Percentiles rank a stretch among this genome's conserved stretches.
phyloP scores from a whole-genome alignment of 1,140 invertebrate genomes.

The Drosophila nikananu region DNA sequence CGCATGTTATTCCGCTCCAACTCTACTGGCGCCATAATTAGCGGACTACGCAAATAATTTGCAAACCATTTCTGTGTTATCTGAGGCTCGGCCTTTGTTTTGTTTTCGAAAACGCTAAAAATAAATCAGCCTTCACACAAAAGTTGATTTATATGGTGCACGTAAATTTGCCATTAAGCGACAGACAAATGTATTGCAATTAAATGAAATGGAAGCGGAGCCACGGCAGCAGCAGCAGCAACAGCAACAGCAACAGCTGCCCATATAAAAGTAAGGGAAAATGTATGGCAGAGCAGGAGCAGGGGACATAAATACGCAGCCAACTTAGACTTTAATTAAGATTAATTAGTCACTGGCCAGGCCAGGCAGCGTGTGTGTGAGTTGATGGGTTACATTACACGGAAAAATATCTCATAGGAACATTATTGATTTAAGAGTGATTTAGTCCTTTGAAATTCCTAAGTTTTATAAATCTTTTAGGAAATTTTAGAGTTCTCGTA shows the following conservation, averaged over 20 bases:
- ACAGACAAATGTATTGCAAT: conserved; percentile 81
- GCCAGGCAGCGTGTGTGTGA: conserved; percentile 23
- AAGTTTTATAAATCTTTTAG: background rate
- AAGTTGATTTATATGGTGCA: conserved; percentile 80
- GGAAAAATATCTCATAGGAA: background rate
- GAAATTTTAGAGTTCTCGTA: background rate
- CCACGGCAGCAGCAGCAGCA: conserved; percentile 23
- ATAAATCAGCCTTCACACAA: conserved; percentile 67
- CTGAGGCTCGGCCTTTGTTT: conserved; percentile 27
- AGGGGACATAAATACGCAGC: conserved; percentile 51
- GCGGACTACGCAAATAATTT: conserved; percentile 63
- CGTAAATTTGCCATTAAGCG: conserved; percentile 78
- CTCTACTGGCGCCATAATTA: conserved; percentile 66
- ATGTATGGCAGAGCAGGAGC: background rate
- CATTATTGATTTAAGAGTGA: background rate
- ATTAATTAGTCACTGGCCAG: conserved; percentile 72
- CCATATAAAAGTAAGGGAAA: conserved; percentile 12
- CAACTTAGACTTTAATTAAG: conserved; percentile 76
- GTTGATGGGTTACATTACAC: conserved; percentile 10
- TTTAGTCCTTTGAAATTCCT: background rate
- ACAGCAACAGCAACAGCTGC: conserved; percentile 69
- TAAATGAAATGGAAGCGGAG: conserved; percentile 75
- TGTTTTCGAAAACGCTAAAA: conserved; percentile 60
- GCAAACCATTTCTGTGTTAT: conserved; percentile 49
- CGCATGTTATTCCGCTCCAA: conserved; percentile 30